phyloP scores from a whole-genome alignment of 1,140 invertebrate genomes.

The Zaprionus inermis region DNA sequence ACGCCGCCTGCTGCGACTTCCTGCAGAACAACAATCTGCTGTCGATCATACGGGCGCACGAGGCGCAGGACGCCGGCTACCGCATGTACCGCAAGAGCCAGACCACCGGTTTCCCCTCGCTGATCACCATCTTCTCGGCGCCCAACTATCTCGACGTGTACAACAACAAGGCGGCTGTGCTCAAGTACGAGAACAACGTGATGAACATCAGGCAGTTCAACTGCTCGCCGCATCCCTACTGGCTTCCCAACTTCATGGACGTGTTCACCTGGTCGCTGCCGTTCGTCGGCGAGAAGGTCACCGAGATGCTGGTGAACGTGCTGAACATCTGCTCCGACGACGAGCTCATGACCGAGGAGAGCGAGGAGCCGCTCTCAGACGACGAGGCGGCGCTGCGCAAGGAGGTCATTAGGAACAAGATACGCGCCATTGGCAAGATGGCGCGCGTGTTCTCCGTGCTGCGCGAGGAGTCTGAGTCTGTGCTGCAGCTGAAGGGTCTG shows the following conservation, averaged over 20 bases:
- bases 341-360: slow-evolving; percentile 98
- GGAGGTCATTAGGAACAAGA: slow-evolving; percentile 99
- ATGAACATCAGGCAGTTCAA: slow-evolving; percentile 99
- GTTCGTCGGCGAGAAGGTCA: slow-evolving; percentile 99
- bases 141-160: slow-evolving; percentile 99
- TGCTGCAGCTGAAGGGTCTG: slow-evolving; percentile 98
- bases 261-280: slow-evolving; percentile 99
- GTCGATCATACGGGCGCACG: slow-evolving; percentile 99
- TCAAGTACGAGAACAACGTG: slow-evolving; percentile 99
- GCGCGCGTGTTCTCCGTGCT: slow-evolving; percentile 85
- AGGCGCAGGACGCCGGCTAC: slow-evolving; percentile 99
- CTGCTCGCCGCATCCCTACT: slow-evolving; percentile 99
- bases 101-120: slow-evolving; percentile 99
- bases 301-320: slow-evolving; percentile 99
- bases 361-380: slow-evolving; percentile 89
- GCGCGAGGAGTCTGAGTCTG: slow-evolving; percentile 99
- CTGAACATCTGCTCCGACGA: slow-evolving; percentile 99
- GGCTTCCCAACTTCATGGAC: slow-evolving; percentile 99
- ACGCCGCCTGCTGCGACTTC: slow-evolving; percentile 99
- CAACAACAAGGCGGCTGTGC: slow-evolving; percentile 99
- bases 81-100: slow-evolving; percentile 99
- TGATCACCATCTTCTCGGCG: slow-evolving; percentile 99
- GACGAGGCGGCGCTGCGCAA: slow-evolving; percentile 95
- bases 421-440: slow-evolving; percentile 99
- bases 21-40: slow-evolving; percentile 99